Evolutionary conservation across 1,140 invertebrate genomes (phyloP).

Genomic region (Palaemon carinicauda): DNA sequence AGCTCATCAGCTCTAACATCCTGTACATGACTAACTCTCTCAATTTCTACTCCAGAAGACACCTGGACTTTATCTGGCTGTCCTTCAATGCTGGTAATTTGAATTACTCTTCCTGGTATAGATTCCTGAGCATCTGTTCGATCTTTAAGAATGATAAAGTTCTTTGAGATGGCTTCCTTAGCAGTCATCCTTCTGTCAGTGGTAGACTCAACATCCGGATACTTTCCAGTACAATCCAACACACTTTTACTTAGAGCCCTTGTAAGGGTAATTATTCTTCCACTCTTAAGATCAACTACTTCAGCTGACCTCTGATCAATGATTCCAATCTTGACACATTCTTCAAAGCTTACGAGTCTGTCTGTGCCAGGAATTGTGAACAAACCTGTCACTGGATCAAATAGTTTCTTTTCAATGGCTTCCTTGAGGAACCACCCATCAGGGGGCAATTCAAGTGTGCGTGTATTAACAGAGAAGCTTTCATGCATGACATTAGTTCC

Average conservation of each 20-base stretch:
- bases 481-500: slow-evolving; percentile 16
- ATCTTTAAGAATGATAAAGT: slow-evolving; percentile 69
- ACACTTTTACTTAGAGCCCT: slow-evolving; percentile 81
- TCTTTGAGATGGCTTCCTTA: slow-evolving; percentile 79
- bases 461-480: slow-evolving; percentile 33
- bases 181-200: slow-evolving; percentile 71
- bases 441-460: slow-evolving; percentile 64
- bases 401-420: slow-evolving; percentile 78
- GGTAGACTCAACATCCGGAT: slow-evolving; percentile 68
- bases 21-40: slow-evolving; percentile 13
- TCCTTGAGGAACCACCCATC: slow-evolving; percentile 82
- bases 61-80: slow-evolving; percentile 71
- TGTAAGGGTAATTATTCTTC: slow-evolving; percentile 75
- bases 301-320: slow-evolving; percentile 82
- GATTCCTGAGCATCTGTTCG: slow-evolving; percentile 33
- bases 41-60: slow-evolving; percentile 11
- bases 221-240: slow-evolving; percentile 80
- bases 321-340: slow-evolving; percentile 84
- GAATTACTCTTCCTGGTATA: slow-evolving; percentile 31
- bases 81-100: slow-evolving; percentile 65
- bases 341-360: slow-evolving; percentile 83
- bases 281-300: slow-evolving; percentile 78
- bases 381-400: slow-evolving; percentile 81
- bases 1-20: slow-evolving; percentile 63
- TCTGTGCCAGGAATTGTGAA: slow-evolving; percentile 89